phyloP scores from a whole-genome alignment of 2,113 vertebrate species.

The Oreochromis spilurus region DNA sequence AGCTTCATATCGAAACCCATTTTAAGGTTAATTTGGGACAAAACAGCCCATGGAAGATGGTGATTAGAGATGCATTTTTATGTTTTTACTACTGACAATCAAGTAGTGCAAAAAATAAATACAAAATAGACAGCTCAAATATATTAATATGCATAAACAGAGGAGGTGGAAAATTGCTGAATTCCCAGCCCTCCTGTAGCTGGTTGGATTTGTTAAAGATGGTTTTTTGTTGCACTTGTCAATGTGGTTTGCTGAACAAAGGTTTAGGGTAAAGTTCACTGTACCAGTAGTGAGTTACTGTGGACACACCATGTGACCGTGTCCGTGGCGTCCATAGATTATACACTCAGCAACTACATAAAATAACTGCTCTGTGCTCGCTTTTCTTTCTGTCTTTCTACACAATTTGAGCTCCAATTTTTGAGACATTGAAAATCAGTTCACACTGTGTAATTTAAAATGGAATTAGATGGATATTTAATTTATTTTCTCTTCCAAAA shows the following conservation, averaged over 20 bases:
- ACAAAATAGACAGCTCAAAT: background rate
- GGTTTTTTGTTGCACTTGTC: background rate
- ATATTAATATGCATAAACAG: constrained; percentile 35
- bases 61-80: constrained; percentile 53
- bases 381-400: background rate
- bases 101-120: constrained; percentile 37
- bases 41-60: constrained; percentile 39
- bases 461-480: background rate
- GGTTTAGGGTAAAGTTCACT: background rate
- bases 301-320: background rate
- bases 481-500: background rate
- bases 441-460: background rate
- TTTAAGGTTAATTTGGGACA: constrained; percentile 24
- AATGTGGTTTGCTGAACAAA: constrained; percentile 1
- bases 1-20: constrained; percentile 3
- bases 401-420: background rate
- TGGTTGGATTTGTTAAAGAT: constrained; percentile 5
- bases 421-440: background rate
- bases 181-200: background rate
- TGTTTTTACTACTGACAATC: constrained; percentile 18
- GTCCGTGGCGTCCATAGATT: background rate
- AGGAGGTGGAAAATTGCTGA: background rate
- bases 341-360: background rate
- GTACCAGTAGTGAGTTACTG: background rate
- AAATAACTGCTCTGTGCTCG: background rate